Percentiles rank a stretch among this genome's conserved stretches.
These are phyloP conservation scores for Habrosyne pyritoides DNA, from an alignment of 2,888 invertebrate species.

Conservation along the genomic window DNA sequence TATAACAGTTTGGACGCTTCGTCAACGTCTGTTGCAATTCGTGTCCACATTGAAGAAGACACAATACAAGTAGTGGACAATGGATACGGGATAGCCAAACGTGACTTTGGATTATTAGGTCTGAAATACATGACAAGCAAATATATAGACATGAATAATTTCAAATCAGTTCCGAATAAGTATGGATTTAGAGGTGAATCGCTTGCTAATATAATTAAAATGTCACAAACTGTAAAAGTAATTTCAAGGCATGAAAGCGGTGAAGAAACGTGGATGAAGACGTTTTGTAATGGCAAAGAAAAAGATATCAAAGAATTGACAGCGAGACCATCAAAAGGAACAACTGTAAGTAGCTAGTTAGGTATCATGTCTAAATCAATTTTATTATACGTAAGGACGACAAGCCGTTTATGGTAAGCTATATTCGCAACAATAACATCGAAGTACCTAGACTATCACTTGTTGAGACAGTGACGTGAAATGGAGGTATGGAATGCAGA, in stretches of 20 bases:
- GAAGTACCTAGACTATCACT: neutral
- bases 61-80: conserved; percentile 91
- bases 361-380: too few relatives aligned
- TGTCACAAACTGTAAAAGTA: conserved; percentile 84
- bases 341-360: conserved; percentile 79
- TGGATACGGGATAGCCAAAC: conserved; percentile 85
- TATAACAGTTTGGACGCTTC: conserved; percentile 88
- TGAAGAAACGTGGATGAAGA: conserved; percentile 83
- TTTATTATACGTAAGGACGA: too few relatives aligned
- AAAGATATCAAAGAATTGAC: conserved; percentile 50
- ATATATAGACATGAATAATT: conserved; percentile 76
- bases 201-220: conserved; percentile 84
- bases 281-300: conserved; percentile 76
- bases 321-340: conserved; percentile 86
- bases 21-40: conserved; percentile 87
- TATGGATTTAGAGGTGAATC: conserved; percentile 89
- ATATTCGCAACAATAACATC: neutral
- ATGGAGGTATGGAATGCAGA: neutral
- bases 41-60: conserved; percentile 84
- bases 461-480: neutral
- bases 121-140: conserved; percentile 86
- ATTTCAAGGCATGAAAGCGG: conserved; percentile 75
- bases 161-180: conserved; percentile 76
- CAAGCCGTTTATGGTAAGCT: too few relatives aligned
- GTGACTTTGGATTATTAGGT: conserved; percentile 84